A percentile compares a stretch with the other conserved stretches of the same genome.
These are phyloP conservation scores for Steinernema hermaphroditum DNA, from an alignment of 2,888 invertebrate genomes.

Conservation along the genomic window DNA sequence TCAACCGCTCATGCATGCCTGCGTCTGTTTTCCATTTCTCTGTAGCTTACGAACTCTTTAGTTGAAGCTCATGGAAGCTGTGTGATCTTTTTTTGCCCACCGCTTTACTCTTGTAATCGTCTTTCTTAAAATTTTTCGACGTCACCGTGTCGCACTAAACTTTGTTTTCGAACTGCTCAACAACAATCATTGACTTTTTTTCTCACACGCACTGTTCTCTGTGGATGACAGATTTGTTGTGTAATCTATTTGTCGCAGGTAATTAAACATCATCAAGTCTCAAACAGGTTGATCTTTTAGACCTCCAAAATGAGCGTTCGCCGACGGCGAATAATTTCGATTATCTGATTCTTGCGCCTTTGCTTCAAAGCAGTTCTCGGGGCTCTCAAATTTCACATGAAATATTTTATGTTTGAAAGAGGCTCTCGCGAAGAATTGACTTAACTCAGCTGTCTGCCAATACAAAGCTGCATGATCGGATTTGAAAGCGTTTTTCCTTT, in stretches of 20 bases:
- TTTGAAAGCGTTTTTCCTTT: background rate
- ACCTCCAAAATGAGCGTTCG: too few species aligned
- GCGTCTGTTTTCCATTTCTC: background rate
- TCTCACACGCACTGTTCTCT: conserved; percentile 7
- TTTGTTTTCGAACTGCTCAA: conserved; percentile 28
- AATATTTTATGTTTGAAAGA: background rate
- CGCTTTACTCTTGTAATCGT: background rate
- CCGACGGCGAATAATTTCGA: too few species aligned
- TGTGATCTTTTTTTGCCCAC: background rate
- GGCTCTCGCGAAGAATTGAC: conserved; percentile 14
- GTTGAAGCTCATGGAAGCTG: background rate
- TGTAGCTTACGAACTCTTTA: background rate
- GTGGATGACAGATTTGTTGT: background rate
- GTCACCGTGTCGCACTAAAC: conserved; percentile 17
- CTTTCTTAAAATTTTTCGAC: conserved; percentile 14
- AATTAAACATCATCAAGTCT: background rate
- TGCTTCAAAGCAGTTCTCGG: too few species aligned
- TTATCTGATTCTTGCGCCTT: too few species aligned
- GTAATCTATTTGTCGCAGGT: background rate
- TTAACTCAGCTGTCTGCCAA: background rate
- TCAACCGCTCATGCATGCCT: background rate
- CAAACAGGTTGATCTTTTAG: background rate
- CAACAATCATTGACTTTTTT: conserved; percentile 3
- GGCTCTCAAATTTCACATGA: too few species aligned
- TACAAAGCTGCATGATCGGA: conserved; percentile 15